Conservation (phyloP, 2,888 invertebrate genomes). For the Clitarchus hookeri region DNA sequence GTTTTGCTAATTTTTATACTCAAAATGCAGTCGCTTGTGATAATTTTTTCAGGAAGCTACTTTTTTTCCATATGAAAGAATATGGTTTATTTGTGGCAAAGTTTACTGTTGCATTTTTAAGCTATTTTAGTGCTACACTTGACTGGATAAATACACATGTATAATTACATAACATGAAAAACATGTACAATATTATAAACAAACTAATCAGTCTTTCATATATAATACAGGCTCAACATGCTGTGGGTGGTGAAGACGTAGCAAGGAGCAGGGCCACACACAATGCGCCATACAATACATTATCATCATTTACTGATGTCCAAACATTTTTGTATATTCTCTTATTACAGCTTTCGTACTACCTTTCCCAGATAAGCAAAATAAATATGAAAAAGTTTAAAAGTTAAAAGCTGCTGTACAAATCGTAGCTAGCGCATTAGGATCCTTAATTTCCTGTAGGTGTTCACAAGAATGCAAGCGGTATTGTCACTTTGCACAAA, state of each 20-base stretch:
- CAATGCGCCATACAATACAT: neutral
- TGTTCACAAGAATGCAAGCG: too few species aligned
- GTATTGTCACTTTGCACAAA: too few species aligned
- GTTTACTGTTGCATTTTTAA: neutral
- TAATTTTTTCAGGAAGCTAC: neutral
- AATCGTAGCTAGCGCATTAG: too few species aligned
- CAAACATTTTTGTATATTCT: too few species aligned
- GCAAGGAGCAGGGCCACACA: neutral
- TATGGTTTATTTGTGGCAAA: neutral
- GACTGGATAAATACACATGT: slow-evolving; percentile 11
- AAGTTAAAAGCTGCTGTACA: too few species aligned
- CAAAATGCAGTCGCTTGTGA: neutral
- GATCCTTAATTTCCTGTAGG: too few species aligned
- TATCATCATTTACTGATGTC: too few species aligned
- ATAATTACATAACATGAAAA: slow-evolving; percentile 16
- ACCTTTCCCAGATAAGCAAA: too few species aligned
- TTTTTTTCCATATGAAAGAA: neutral
- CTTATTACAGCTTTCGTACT: too few species aligned
- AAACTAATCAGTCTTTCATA: slow-evolving; percentile 54
- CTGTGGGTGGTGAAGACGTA: neutral
- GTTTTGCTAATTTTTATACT: neutral
- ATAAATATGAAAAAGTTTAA: too few species aligned
- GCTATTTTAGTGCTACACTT: neutral
- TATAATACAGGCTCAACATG: slow-evolving; percentile 18
- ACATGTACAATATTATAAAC: slow-evolving; percentile 30